Conservation (phyloP, 2,113 vertebrate genomes). For the Gallinago paraguaiae region DNA sequence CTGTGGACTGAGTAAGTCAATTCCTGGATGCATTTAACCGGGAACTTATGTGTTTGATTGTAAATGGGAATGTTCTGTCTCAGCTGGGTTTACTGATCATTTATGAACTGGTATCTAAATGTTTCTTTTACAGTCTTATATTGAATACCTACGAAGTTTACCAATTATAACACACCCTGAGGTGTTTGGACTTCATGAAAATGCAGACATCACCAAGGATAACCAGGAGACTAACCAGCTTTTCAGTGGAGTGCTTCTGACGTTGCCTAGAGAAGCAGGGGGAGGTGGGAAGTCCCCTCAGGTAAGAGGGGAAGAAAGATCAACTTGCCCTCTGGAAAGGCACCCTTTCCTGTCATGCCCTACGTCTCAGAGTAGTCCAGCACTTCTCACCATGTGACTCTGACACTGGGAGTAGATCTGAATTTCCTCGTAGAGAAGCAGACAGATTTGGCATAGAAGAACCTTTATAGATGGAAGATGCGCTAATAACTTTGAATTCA, state of each 20-base stretch:
- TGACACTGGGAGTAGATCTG: not conserved
- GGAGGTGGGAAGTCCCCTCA: conserved; percentile 87
- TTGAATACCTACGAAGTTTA: conserved; percentile 84
- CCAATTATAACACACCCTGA: conserved; percentile 85
- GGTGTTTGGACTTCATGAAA: conserved; percentile 92
- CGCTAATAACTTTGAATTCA: not conserved
- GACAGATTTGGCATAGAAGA: not conserved
- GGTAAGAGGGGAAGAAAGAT: conserved; percentile 70
- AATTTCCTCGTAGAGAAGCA: not conserved
- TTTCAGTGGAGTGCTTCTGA: conserved; percentile 86
- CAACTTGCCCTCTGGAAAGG: not conserved
- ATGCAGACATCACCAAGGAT: conserved; percentile 93
- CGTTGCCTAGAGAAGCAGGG: conserved; percentile 86
- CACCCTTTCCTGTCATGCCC: not conserved
- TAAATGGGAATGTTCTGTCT: not conserved
- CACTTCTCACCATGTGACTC: not conserved
- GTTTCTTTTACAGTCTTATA: conserved; percentile 78
- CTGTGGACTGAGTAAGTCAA: not conserved
- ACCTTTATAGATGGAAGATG: not conserved
- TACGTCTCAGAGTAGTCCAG: not conserved
- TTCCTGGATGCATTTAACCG: not conserved
- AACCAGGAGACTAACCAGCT: conserved; percentile 94
- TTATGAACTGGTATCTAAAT: not conserved
- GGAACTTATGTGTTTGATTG: not conserved
- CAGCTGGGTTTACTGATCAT: not conserved